A percentile compares a stretch with the other conserved stretches of the same genome.
Conservation (phyloP, 2,113 vertebrate species). For the Anguilla rostrata region DNA sequence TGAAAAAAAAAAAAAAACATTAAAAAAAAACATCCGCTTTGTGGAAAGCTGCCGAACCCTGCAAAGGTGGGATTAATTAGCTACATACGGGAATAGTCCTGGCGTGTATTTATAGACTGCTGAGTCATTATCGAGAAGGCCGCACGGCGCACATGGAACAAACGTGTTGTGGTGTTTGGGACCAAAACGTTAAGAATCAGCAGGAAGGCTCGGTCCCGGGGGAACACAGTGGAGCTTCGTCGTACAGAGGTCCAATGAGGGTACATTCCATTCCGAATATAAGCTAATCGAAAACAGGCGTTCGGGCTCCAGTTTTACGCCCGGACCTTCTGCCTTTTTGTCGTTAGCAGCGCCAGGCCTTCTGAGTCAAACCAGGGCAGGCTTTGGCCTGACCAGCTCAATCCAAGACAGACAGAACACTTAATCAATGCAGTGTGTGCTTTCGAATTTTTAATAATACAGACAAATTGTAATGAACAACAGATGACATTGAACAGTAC, state of each 20-base stretch:
- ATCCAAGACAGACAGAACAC: background rate
- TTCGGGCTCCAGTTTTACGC: no score
- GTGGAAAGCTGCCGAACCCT: background rate
- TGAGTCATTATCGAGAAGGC: background rate
- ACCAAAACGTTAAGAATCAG: background rate
- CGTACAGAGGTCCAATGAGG: background rate
- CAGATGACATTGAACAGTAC: background rate
- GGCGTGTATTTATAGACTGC: background rate
- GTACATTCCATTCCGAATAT: constrained; percentile 1
- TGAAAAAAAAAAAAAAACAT: no score
- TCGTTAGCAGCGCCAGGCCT: background rate
- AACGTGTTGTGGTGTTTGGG: background rate
- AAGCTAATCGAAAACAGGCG: background rate
- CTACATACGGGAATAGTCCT: background rate
- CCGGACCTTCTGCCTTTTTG: background rate
- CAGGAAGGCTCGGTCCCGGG: background rate
- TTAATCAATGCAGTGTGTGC: background rate
- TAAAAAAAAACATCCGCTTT: no score
- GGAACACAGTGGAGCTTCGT: background rate
- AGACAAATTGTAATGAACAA: background rate
- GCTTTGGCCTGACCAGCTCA: background rate
- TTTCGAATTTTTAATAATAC: background rate
- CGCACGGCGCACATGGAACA: background rate
- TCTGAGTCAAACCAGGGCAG: background rate
- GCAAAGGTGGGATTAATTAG: background rate